Evolutionary conservation across 1,140 invertebrate species (phyloP).

Genomic region (Nasonia giraulti): DNA sequence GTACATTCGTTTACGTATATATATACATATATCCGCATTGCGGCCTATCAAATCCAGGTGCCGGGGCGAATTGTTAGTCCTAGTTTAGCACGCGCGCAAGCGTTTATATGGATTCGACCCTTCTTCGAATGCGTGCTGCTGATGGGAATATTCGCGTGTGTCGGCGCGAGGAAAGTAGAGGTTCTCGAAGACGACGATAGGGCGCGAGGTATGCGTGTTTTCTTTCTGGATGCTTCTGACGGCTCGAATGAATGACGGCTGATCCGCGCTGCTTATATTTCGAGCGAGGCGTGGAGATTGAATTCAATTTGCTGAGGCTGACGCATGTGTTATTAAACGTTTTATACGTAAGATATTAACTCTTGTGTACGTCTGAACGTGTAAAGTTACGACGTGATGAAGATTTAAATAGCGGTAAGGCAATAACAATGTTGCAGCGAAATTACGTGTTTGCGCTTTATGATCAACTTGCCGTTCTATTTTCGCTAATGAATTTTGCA

Average conservation of each 20-base stretch:
- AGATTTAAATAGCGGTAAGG: neutral
- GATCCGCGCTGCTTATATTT: neutral
- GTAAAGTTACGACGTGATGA: too few species aligned
- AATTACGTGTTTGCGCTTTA: neutral
- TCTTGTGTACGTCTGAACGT: too few species aligned
- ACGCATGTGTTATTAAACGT: neutral
- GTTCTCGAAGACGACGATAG: neutral
- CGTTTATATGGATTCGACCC: neutral
- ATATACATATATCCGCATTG: constrained; percentile 25
- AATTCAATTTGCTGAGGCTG: neutral
- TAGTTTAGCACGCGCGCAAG: constrained; percentile 3
- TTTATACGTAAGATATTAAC: too few species aligned
- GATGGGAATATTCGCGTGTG: neutral
- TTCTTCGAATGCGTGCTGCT: neutral
- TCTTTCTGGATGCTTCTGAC: neutral
- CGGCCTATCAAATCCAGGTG: constrained; percentile 28
- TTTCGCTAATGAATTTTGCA: neutral
- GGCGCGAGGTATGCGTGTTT: neutral
- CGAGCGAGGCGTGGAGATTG: neutral
- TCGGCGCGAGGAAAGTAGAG: neutral
- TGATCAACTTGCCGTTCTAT: neutral
- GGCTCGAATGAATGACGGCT: neutral
- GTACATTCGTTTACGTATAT: neutral
- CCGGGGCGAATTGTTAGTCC: neutral
- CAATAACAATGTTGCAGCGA: neutral